These are phyloP conservation scores for Amorpha juglandis DNA, from an alignment of 2,888 invertebrate genomes.

Conservation along the genomic window DNA sequence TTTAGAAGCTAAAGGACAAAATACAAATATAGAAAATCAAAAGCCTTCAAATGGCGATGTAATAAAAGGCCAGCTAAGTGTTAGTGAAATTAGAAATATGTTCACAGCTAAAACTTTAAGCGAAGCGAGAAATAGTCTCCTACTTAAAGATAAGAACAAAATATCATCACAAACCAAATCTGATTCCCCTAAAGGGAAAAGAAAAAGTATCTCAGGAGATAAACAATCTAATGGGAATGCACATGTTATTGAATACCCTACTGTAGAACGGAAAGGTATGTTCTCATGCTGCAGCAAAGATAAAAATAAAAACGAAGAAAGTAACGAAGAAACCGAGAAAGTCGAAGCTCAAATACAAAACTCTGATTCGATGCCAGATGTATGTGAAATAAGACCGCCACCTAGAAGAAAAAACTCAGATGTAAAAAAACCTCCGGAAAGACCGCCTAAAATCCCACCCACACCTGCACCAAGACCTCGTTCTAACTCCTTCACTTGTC, in stretches of 20 bases:
- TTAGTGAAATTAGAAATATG: conserved; percentile 82
- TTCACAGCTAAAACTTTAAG: conserved; percentile 79
- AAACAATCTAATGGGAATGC: conserved; percentile 74
- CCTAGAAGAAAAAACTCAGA: conserved; percentile 85
- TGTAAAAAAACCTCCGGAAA: conserved; percentile 85
- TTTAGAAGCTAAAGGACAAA: conserved; percentile 58
- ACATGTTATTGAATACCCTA: conserved; percentile 88
- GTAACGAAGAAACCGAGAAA: conserved; percentile 71
- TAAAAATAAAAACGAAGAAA: conserved; percentile 81
- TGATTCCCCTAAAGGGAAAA: conserved; percentile 76
- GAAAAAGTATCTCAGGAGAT: conserved; percentile 69
- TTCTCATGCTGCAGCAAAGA: conserved; percentile 89
- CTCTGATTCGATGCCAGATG: conserved; percentile 75
- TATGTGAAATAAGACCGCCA: conserved; percentile 85
- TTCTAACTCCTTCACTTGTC: conserved; percentile 83
- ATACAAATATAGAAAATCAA: conserved; percentile 49
- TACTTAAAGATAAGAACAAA: conserved; percentile 77
- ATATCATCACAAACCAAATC: conserved; percentile 58
- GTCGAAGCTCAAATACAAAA: conserved; percentile 65
- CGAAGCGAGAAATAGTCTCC: conserved; percentile 79
- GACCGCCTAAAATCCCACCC: conserved; percentile 86
- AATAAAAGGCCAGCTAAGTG: conserved; percentile 84
- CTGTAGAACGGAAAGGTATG: conserved; percentile 88
- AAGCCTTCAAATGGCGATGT: conserved; percentile 75
- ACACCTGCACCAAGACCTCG: conserved; percentile 81